A percentile compares a stretch with the other conserved stretches of the same genome.
phyloP scores from a whole-genome alignment of 2,113 vertebrate species.

The Calyptomena viridis region DNA sequence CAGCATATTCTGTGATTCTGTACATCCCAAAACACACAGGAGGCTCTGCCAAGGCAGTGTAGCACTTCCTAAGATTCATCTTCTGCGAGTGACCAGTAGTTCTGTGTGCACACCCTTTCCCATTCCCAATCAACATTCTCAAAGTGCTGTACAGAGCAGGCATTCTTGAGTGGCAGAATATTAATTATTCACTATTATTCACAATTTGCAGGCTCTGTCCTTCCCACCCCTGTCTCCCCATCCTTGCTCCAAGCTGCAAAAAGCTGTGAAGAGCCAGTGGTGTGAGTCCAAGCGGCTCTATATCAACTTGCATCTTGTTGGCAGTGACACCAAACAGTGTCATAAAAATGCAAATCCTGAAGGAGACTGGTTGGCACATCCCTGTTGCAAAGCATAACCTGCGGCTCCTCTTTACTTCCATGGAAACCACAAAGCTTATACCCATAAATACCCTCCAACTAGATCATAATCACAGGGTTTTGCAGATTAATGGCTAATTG shows the following conservation, averaged over 20 bases:
- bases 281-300: not conserved
- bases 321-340: not conserved
- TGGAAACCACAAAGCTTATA: constrained; percentile 2
- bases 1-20: not conserved
- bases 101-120: not conserved
- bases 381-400: not conserved
- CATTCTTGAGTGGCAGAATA: not conserved
- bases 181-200: not conserved
- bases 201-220: not conserved
- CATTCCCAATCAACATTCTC: not conserved
- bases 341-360: not conserved
- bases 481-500: constrained; percentile 1
- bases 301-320: not conserved
- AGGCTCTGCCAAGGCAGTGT: not conserved
- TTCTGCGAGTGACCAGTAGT: not conserved
- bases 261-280: not conserved
- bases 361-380: rapidly evolving
- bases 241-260: not conserved
- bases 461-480: not conserved
- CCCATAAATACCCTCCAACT: not conserved
- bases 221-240: not conserved
- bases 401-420: not conserved
- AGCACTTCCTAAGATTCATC: not conserved
- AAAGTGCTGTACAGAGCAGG: not conserved
- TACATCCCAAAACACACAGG: not conserved